A percentile compares a stretch with the other conserved stretches of the same genome.
Evolutionary conservation across 2,888 invertebrate genomes (phyloP).

Genomic region (Seladonia tumulorum): DNA sequence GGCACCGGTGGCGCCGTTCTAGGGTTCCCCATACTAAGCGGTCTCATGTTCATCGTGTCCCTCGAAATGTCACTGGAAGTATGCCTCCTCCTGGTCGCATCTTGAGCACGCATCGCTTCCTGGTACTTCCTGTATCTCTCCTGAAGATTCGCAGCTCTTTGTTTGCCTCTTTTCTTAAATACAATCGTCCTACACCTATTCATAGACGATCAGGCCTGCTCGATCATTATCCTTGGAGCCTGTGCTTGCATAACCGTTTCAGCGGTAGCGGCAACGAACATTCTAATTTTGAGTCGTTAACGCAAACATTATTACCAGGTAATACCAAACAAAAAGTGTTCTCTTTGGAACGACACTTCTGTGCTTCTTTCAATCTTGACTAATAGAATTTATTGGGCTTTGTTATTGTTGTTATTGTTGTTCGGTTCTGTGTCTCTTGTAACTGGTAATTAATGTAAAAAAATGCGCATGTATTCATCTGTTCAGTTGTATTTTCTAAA

Average conservation of each 20-base stretch:
- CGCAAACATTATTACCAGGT: too few species aligned
- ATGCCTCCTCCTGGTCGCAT: conserved; percentile 82
- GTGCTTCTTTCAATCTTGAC: too few species aligned
- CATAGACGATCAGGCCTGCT: neutral
- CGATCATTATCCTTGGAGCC: neutral
- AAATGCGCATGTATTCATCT: too few species aligned
- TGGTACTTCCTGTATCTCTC: conserved; percentile 83
- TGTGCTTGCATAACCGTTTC: neutral
- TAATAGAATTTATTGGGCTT: too few species aligned
- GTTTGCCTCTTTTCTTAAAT: neutral
- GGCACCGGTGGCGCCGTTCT: conserved; percentile 64
- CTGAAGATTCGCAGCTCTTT: conserved; percentile 62
- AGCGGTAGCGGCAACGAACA: neutral
- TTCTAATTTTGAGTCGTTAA: neutral
- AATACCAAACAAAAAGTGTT: too few species aligned
- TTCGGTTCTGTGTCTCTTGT: too few species aligned
- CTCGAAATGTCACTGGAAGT: conserved; percentile 70
- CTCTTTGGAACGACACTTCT: too few species aligned
- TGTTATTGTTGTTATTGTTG: too few species aligned
- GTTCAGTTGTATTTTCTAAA: too few species aligned
- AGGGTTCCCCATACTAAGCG: conserved; percentile 74
- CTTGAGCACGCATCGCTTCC: conserved; percentile 86
- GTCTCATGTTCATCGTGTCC: conserved; percentile 74
- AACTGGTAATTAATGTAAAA: too few species aligned
- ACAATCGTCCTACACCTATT: neutral